Percentiles rank a stretch among this genome's conserved stretches.
phyloP scores from a whole-genome alignment of 2,888 invertebrate species.

The Stictocephala bisonia region DNA sequence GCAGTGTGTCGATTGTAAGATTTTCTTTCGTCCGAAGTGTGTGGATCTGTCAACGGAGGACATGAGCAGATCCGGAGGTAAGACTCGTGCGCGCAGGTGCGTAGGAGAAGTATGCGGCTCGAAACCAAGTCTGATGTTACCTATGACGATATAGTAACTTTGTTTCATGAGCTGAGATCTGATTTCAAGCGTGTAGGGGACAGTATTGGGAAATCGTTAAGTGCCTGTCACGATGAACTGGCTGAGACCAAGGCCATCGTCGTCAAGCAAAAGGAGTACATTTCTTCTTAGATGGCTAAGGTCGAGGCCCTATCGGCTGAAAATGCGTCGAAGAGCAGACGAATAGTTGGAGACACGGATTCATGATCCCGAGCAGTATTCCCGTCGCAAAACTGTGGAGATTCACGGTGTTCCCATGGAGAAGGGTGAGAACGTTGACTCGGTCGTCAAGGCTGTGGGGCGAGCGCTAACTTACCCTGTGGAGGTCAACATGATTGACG shows the following conservation, averaged over 20 bases:
- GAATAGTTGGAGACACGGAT: background rate
- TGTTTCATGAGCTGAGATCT: background rate
- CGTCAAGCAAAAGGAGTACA: background rate
- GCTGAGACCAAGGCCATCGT: background rate
- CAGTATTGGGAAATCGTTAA: background rate
- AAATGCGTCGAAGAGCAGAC: background rate
- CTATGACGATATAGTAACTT: background rate
- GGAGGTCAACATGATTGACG: background rate
- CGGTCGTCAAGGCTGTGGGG: slow-evolving; percentile 9
- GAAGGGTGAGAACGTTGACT: background rate
- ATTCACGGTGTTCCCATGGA: slow-evolving; percentile 6
- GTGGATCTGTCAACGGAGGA: no score
- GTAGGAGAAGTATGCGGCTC: background rate
- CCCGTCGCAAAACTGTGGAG: slow-evolving; percentile 11
- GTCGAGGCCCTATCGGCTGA: background rate
- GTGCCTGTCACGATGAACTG: background rate
- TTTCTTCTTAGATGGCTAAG: background rate
- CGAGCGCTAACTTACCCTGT: background rate
- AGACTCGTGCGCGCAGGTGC: background rate
- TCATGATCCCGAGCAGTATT: slow-evolving; percentile 17
- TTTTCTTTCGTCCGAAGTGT: no score
- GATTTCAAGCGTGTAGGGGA: background rate
- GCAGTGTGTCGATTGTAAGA: no score
- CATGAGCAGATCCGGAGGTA: no score
- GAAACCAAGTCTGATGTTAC: background rate